Evolutionary conservation across 2,797 vertebrate species (phyloP).

Genomic region (Catostomus latipinnis): DNA sequence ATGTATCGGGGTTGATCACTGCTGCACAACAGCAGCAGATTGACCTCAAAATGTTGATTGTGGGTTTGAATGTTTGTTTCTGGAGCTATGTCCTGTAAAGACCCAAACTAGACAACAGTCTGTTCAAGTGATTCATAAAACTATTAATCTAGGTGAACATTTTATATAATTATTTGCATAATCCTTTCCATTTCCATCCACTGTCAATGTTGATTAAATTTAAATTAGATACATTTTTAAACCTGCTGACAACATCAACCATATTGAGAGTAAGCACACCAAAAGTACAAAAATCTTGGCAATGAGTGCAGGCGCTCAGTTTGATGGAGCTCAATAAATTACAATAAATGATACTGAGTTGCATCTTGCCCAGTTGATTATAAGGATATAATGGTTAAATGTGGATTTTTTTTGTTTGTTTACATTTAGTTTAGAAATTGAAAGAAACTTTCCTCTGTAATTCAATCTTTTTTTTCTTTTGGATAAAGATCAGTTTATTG

Average conservation of each 20-base stretch:
- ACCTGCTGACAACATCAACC: conserved; percentile 57
- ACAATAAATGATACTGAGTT: conserved; percentile 24
- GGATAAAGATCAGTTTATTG: conserved; percentile 34
- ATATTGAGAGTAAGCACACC: neutral
- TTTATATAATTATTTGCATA: conserved; percentile 1
- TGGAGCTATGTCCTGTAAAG: neutral
- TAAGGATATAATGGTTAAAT: conserved; percentile 10
- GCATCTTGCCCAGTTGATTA: neutral
- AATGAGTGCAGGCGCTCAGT: conserved; percentile 57
- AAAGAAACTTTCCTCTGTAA: conserved; percentile 13
- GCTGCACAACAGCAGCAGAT: conserved; percentile 19
- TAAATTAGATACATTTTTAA: conserved; percentile 26
- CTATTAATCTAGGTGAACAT: conserved; percentile 3
- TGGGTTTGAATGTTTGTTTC: conserved; percentile 17
- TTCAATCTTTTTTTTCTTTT: neutral
- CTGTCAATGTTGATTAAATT: conserved; percentile 19
- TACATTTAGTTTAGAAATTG: conserved; percentile 13
- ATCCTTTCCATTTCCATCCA: neutral
- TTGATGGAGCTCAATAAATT: conserved; percentile 12
- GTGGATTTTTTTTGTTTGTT: conserved; percentile 16
- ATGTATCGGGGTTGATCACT: conserved; percentile 11
- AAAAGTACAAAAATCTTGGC: neutral
- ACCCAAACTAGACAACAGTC: conserved; percentile 18
- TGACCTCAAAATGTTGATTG: conserved; percentile 36
- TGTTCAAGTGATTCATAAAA: conserved; percentile 31